Evolutionary conservation across 2,113 vertebrate genomes (phyloP).

Genomic region (Upupa epops): DNA sequence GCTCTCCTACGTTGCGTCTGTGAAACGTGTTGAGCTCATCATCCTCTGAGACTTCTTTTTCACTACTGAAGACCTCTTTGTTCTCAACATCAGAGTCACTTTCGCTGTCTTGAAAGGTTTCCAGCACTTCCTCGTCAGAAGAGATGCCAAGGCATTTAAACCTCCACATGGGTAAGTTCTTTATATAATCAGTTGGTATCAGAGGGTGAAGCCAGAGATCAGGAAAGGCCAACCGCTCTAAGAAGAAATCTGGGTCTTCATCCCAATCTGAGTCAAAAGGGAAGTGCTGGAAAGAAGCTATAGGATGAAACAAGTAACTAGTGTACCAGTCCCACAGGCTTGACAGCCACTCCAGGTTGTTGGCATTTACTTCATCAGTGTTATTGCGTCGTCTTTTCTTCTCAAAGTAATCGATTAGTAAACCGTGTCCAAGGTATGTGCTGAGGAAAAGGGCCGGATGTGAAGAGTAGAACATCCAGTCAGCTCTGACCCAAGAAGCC

Average conservation of each 20-base stretch:
- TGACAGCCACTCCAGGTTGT: constrained; percentile 95
- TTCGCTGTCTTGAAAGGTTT: constrained; percentile 74
- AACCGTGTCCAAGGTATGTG: constrained; percentile 92
- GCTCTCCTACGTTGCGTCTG: background rate
- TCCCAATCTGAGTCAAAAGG: constrained; percentile 94
- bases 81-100: constrained; percentile 77
- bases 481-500: constrained; percentile 91
- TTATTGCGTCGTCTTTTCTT: constrained; percentile 88
- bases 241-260: constrained; percentile 88
- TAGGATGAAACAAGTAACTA: constrained; percentile 93
- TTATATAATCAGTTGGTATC: constrained; percentile 93
- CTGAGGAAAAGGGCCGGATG: constrained; percentile 96
- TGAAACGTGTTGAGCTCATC: constrained; percentile 14
- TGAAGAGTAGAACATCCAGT: constrained; percentile 98
- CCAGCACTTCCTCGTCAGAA: constrained; percentile 63
- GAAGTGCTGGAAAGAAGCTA: constrained; percentile 90
- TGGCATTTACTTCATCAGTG: constrained; percentile 86
- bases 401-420: constrained; percentile 96
- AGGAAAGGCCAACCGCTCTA: constrained; percentile 91
- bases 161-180: constrained; percentile 89
- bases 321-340: constrained; percentile 99
- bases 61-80: constrained; percentile 49
- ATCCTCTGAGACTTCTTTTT: constrained; percentile 60
- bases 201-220: constrained; percentile 96
- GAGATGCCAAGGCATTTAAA: constrained; percentile 71